Evolutionary conservation across 2,888 invertebrate species (phyloP).

Genomic region (Noctua pronuba): DNA sequence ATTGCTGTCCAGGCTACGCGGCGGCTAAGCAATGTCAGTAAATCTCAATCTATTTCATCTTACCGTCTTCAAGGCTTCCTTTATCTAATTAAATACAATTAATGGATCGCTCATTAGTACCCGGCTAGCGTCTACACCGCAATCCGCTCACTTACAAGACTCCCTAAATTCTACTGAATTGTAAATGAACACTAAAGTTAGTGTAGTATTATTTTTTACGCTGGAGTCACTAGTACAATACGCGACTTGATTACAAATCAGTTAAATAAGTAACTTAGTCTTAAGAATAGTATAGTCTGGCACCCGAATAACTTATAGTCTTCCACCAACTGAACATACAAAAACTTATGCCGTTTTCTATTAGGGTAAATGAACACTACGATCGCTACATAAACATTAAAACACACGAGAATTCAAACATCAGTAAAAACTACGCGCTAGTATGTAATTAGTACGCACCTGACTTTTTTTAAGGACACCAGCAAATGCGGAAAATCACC

Average conservation of each 20-base stretch:
- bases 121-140: slow-evolving; percentile 15
- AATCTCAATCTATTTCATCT: slow-evolving; percentile 31
- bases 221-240: neutral
- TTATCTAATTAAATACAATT: slow-evolving; percentile 39
- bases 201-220: slow-evolving; percentile 14
- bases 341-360: neutral
- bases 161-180: slow-evolving; percentile 21
- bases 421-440: neutral
- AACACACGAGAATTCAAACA: neutral
- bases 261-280: neutral
- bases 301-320: neutral
- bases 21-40: slow-evolving; percentile 25
- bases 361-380: neutral
- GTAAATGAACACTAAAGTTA: neutral
- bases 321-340: neutral
- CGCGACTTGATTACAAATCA: neutral
- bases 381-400: neutral
- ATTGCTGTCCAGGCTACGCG: slow-evolving; percentile 2
- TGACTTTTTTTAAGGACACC: neutral
- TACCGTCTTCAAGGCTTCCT: slow-evolving; percentile 3
- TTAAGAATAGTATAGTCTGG: neutral
- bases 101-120: slow-evolving; percentile 48
- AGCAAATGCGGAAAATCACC: neutral
- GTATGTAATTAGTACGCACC: neutral
- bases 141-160: slow-evolving; percentile 10